A percentile compares a stretch with the other conserved stretches of the same genome.
Conservation (phyloP, 2,888 invertebrate genomes). For the Heterodera filipjevi region DNA sequence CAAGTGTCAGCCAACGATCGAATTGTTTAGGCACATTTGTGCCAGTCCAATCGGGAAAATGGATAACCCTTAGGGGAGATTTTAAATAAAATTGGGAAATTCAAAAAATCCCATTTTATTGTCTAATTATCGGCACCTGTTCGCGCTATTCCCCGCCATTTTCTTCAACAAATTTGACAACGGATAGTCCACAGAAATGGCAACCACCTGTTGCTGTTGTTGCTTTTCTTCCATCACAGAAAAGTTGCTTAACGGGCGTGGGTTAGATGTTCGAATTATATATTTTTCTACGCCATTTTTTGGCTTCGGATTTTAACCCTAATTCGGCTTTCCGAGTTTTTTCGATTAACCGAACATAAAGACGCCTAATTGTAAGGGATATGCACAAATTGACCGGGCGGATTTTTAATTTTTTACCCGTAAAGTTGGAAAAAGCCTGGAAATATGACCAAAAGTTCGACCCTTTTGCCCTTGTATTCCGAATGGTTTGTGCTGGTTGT, state of each 20-base stretch:
- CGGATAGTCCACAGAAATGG: constrained; percentile 53
- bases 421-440: too few species aligned
- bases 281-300: too few species aligned
- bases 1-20: constrained; percentile 55
- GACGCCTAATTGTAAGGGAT: too few species aligned
- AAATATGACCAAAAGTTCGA: too few species aligned
- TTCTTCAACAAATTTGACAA: constrained; percentile 48
- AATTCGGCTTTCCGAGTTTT: too few species aligned
- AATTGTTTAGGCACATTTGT: constrained; percentile 50
- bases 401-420: too few species aligned
- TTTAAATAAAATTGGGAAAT: background rate
- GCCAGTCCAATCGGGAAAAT: constrained; percentile 57
- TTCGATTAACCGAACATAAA: too few species aligned
- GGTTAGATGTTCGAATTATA: background rate
- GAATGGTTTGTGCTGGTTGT: too few species aligned
- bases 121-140: constrained; percentile 9
- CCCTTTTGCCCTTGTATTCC: too few species aligned
- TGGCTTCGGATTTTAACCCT: too few species aligned
- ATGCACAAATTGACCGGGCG: too few species aligned
- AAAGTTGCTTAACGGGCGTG: constrained; percentile 50
- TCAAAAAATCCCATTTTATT: background rate
- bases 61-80: constrained; percentile 53
- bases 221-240: constrained; percentile 48
- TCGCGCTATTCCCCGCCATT: constrained; percentile 41
- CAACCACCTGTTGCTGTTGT: constrained; percentile 43